Evolutionary conservation across 2,797 vertebrate genomes (phyloP), one percentile per base, ranked within the genome.

Genomic region (Gymnodraco acuticeps): DNA sequence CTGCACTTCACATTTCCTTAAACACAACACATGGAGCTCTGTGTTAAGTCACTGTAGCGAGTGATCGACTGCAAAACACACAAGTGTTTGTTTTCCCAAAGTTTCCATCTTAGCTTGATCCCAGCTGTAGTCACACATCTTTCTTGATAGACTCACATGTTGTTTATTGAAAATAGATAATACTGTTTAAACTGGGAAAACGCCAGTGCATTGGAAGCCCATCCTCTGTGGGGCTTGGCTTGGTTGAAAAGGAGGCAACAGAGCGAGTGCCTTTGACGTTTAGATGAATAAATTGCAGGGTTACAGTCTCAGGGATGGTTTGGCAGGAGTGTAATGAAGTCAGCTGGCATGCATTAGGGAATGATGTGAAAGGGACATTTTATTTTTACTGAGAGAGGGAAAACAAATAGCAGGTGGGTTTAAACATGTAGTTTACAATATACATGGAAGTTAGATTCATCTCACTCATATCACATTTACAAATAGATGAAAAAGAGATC

Each of bases 251-350:
- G 70, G 61, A 75, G 51, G 64, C 65, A 85, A 76, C 64, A 58
- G 48, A 84, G 73, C 20, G 5, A 86, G 70, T 17, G 66, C 46
- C 78, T 78, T 75, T 78, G 83, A 87, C 19, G 64, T 83, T 84
- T 89, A 80, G 70, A 17, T 70, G 78, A 89, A 68, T 77, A 77
- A 81, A 61, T 80, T 27, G 61, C 75, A 68, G 81, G 78, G 83
- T 70, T 73, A 50, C 63, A 79, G 69, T 85, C 80, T 58, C 65
- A 70, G 50, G 59, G 74, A 85, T 76, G 68, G 72, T 76, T 80
- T 90, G 70, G 55, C 81, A 73, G 69, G 20, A 77, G 66, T 33
- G 67, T 77, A 86, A 87, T 81, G 64, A 87, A 88, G 78, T 85
- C 82, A 78, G 79, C 61, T 80, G 69, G 63, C 80, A 62, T 70